These are phyloP conservation scores for Cryptoblepharus egeriae DNA, from an alignment of 2,797 vertebrate genomes.

Conservation along the genomic window DNA sequence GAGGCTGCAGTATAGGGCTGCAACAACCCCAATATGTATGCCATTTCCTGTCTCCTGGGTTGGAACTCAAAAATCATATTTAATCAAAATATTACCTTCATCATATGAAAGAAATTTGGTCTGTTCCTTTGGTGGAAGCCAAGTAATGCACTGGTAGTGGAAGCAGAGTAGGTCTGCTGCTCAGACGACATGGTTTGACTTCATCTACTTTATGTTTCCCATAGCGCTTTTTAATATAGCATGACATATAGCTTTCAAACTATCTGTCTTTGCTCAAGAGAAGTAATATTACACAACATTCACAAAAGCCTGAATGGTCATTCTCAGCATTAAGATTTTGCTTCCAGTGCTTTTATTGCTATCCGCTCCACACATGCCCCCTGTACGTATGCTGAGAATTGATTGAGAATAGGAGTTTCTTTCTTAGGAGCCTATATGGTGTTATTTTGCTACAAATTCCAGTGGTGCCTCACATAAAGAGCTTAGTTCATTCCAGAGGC, in stretches of 20 bases:
- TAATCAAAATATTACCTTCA: neutral
- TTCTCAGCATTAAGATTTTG: slow-evolving; percentile 28
- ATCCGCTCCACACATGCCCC: neutral
- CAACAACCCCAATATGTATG: no score
- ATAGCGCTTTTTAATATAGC: slow-evolving; percentile 45
- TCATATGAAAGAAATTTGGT: neutral
- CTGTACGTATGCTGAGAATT: slow-evolving; percentile 7
- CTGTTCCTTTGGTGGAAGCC: neutral
- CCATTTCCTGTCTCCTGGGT: no score
- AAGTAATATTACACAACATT: slow-evolving; percentile 18
- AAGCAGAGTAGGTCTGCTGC: neutral
- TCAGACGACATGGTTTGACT: slow-evolving; percentile 31
- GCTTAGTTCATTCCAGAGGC: no score
- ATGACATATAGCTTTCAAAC: slow-evolving; percentile 25
- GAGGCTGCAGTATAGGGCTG: no score
- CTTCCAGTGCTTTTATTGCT: slow-evolving; percentile 16
- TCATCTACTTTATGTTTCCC: slow-evolving; percentile 32
- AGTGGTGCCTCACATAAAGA: no score
- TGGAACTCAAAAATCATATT: neutral
- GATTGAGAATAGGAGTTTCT: neutral
- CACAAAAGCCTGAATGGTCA: slow-evolving; percentile 15
- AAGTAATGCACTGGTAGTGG: neutral
- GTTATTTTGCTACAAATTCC: neutral
- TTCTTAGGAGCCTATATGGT: neutral
- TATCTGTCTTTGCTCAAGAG: slow-evolving; percentile 40